phyloP scores from a whole-genome alignment of 2,888 invertebrate genomes.

The Amphimallon solstitiale region DNA sequence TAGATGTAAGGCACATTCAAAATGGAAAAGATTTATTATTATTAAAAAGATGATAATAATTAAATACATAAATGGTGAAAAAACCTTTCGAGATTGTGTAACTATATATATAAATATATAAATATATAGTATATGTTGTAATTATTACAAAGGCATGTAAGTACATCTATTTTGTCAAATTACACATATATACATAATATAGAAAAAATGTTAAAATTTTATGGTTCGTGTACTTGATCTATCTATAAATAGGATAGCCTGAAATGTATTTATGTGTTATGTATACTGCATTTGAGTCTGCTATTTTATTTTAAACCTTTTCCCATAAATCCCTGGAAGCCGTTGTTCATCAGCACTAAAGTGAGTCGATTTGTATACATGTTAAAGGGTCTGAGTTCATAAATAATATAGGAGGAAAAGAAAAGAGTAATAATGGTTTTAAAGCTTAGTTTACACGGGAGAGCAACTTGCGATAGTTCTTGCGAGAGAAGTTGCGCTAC shows the following conservation, averaged over 20 bases:
- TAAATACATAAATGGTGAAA: conserved; percentile 18
- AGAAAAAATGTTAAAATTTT: conserved; percentile 45
- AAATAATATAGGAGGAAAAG: too few relatives aligned
- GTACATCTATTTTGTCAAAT: conserved; percentile 61
- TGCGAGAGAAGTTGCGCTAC: too few relatives aligned
- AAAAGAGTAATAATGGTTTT: too few relatives aligned
- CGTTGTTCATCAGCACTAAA: too few relatives aligned
- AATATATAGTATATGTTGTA: conserved; percentile 37
- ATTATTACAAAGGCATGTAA: conserved; percentile 20
- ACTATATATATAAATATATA: conserved; percentile 37
- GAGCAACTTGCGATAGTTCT: too few relatives aligned
- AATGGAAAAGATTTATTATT: conserved; percentile 1
- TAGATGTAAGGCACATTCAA: neutral
- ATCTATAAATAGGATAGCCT: conserved; percentile 58
- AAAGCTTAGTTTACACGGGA: too few relatives aligned
- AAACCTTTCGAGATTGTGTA: conserved; percentile 9
- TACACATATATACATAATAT: conserved; percentile 47
- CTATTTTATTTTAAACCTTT: conserved; percentile 37
- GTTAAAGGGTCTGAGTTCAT: too few relatives aligned
- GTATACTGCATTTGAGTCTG: conserved; percentile 61
- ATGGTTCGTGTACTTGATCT: conserved; percentile 62
- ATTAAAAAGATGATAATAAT: conserved; percentile 27
- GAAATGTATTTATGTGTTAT: conserved; percentile 56
- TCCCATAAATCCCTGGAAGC: neutral
- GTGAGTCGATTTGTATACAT: too few relatives aligned